Conservation (phyloP, 2,113 vertebrate species). For the Platycercus adscitus region DNA sequence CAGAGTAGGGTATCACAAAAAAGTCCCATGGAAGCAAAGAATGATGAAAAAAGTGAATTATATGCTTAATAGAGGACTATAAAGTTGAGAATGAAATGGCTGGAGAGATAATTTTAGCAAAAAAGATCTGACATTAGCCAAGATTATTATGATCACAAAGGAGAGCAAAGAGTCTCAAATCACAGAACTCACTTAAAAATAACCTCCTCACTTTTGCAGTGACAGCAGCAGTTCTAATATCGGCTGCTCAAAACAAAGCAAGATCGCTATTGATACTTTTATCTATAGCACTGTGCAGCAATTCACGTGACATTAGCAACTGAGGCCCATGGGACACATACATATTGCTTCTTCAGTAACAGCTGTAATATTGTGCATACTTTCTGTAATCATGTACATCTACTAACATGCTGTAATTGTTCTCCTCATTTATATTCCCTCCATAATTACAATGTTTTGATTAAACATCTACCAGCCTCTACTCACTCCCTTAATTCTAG, state of each 20-base stretch:
- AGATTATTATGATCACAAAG: not conserved
- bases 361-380: not conserved
- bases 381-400: not conserved
- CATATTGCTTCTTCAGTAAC: not conserved
- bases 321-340: not conserved
- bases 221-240: not conserved
- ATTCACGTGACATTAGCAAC: not conserved
- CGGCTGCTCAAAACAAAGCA: not conserved
- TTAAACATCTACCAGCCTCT: not conserved
- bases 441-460: not conserved
- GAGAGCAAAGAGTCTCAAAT: not conserved
- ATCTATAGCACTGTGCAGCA: not conserved
- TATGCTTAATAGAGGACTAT: not conserved
- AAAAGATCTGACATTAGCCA: not conserved
- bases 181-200: constrained; percentile 10
- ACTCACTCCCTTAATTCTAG: not conserved
- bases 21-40: not conserved
- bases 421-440: not conserved
- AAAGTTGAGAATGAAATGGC: not conserved
- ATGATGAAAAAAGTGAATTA: constrained; percentile 3
- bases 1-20: not conserved
- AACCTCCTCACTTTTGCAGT: not conserved
- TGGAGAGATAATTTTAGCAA: not conserved
- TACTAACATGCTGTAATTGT: not conserved
- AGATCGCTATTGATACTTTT: not conserved